Evolutionary conservation across 1,140 invertebrate genomes (phyloP).

Genomic region (Sipha flava): DNA sequence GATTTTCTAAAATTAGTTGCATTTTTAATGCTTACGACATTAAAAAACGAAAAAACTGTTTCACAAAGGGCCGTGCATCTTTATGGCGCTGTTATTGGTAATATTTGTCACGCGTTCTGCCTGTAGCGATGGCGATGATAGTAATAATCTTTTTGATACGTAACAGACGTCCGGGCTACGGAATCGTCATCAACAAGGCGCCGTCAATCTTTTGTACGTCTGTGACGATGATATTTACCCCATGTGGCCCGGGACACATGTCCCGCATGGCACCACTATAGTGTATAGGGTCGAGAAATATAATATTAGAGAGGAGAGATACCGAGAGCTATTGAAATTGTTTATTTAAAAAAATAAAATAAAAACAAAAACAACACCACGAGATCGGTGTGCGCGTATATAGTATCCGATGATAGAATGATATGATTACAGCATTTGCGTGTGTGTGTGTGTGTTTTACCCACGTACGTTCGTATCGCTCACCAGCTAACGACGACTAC

Average conservation of each 20-base stretch:
- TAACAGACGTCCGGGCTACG: slow-evolving; percentile 12
- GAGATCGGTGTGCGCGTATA: background rate
- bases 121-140: background rate
- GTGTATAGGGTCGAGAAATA: slow-evolving; percentile 14
- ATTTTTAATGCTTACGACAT: background rate
- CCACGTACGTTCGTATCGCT: background rate
- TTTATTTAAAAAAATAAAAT: slow-evolving; percentile 28
- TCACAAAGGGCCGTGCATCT: background rate
- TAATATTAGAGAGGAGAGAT: background rate
- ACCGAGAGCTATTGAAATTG: slow-evolving; percentile 23
- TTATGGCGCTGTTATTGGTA: background rate
- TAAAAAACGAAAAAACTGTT: background rate
- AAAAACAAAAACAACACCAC: background rate
- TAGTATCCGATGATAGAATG: slow-evolving; percentile 5
- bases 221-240: slow-evolving; percentile 25
- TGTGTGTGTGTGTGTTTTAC: background rate
- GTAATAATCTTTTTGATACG: background rate
- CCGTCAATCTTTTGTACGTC: background rate
- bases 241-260: slow-evolving; percentile 29
- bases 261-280: slow-evolving; percentile 20
- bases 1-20: background rate
- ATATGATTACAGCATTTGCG: slow-evolving; percentile 5
- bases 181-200: slow-evolving; percentile 17
- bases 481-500: background rate
- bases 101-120: background rate